phyloP scores from a whole-genome alignment of 2,113 vertebrate species.

The Labeo catla region DNA sequence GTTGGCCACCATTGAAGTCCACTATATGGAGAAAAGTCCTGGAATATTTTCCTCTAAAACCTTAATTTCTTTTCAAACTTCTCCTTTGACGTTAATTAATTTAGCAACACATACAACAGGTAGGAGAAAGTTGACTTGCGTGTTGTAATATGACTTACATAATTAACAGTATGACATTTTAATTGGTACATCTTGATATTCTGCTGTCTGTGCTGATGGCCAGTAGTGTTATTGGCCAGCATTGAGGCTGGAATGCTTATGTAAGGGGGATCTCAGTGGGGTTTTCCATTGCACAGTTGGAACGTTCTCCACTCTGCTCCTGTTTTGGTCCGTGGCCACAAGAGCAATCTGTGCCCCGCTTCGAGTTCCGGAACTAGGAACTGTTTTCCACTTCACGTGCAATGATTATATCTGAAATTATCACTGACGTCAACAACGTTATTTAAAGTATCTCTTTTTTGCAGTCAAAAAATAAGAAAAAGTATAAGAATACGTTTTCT shows the following conservation, averaged over 20 bases:
- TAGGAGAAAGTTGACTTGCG: background rate
- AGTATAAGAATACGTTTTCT: background rate
- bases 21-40: too few relatives aligned
- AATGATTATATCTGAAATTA: background rate
- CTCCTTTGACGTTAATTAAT: background rate
- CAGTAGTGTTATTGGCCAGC: constrained; percentile 36
- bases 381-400: constrained; percentile 6
- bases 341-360: constrained; percentile 55
- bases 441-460: background rate
- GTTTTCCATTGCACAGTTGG: constrained; percentile 45
- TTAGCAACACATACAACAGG: background rate
- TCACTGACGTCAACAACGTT: background rate
- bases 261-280: constrained; percentile 45
- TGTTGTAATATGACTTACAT: too few relatives aligned
- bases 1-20: too few relatives aligned
- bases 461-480: background rate
- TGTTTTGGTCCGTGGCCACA: constrained; percentile 56
- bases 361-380: constrained; percentile 24
- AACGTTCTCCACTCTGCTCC: constrained; percentile 42
- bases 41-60: too few relatives aligned
- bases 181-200: background rate
- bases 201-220: background rate
- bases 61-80: too few relatives aligned
- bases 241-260: constrained; percentile 22
- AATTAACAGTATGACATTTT: background rate